phyloP scores from a whole-genome alignment of 2,888 invertebrate genomes.

The Micoletzkya japonica region DNA sequence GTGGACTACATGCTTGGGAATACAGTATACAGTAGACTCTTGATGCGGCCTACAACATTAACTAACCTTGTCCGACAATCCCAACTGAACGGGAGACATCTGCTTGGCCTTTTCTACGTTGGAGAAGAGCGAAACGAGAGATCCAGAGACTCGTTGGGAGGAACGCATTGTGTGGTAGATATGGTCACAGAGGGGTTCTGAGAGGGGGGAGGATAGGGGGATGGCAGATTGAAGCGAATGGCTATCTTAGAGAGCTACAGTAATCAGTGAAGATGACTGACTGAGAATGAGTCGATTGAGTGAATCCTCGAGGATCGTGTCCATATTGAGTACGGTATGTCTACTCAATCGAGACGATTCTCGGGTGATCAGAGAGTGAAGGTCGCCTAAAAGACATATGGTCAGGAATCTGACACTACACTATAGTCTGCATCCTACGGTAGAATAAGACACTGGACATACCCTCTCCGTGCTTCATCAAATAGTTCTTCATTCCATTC shows the following conservation, averaged over 20 bases:
- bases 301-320: slow-evolving; percentile 89
- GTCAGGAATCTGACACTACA: not conserved
- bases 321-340: slow-evolving; percentile 90
- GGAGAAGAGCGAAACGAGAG: slow-evolving; percentile 65
- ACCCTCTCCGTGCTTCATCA: slow-evolving; percentile 89
- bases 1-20: not conserved
- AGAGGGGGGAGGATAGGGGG: not conserved
- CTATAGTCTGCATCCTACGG: not conserved
- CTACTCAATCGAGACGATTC: slow-evolving; percentile 81
- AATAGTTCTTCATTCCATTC: slow-evolving; percentile 97
- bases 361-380: slow-evolving; percentile 85
- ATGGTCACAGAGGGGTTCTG: slow-evolving; percentile 27
- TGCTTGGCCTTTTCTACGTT: slow-evolving; percentile 67
- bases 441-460: slow-evolving; percentile 63
- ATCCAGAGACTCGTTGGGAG: slow-evolving; percentile 69
- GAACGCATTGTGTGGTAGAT: slow-evolving; percentile 20
- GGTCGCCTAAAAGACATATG: slow-evolving; percentile 68
- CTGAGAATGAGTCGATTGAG: slow-evolving; percentile 85
- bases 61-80: slow-evolving; percentile 58
- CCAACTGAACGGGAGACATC: slow-evolving; percentile 67
- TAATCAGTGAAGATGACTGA: slow-evolving; percentile 13
- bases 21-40: not conserved
- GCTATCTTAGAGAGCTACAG: not conserved
- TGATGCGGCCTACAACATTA: too few species aligned
- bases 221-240: not conserved